Base-by-base conservation (phyloP, 2,113 vertebrate genomes). In the Nothocercus nigrocapillus region DNA sequence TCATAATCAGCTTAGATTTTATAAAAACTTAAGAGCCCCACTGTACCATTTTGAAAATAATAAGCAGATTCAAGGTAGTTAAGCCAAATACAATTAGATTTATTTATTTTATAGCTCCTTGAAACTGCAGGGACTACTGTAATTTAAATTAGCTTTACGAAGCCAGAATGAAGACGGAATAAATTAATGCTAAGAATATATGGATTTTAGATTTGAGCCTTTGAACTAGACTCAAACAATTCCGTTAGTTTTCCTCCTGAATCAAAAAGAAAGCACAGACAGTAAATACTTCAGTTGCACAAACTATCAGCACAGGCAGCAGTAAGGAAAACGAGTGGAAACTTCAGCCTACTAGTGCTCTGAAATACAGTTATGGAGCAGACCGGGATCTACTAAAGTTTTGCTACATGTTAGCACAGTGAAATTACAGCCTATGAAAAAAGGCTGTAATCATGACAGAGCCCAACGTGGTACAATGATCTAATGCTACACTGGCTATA, bases 401-500 rank as follows among this genome's bases (percentile, higher is more conserved):
- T 77, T 78, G 34, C 85, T 72, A 30, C 15, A 7, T 1, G 2
- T 51, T 38, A 61, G 51, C 27, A 28, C 2, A 18, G 5, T 58
- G 70, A n/a, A n/a, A n/a, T n/a, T n/a, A n/a, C n/a, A n/a, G n/a
- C 19, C 45, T 78, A 16, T 22, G n/a, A 70, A 25, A 21, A 32
- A 14, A 32, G 4, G 3, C 47, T 16, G 5, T 91, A 85, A 74
- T 1, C 5, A 12, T 62, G 73, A 15, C 24, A 40, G 51, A 63
- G 53, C 18, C 76, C 64, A 77, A 10, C 32, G 15, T 32, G 34
- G 30, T 27, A 20, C 24, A 8, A 0, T 38, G 25, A 69, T 28
- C 40, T 64, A n/a, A 38, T 0, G 0, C 3, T 61, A 32, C 4
- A 0, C 59, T 75, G 72, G 6, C 36, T 34, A 5, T 1, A 1